A percentile compares a stretch with the other conserved stretches of the same genome.
Evolutionary conservation across 2,113 vertebrate species (phyloP).

Genomic region (Cygnus buccinator): DNA sequence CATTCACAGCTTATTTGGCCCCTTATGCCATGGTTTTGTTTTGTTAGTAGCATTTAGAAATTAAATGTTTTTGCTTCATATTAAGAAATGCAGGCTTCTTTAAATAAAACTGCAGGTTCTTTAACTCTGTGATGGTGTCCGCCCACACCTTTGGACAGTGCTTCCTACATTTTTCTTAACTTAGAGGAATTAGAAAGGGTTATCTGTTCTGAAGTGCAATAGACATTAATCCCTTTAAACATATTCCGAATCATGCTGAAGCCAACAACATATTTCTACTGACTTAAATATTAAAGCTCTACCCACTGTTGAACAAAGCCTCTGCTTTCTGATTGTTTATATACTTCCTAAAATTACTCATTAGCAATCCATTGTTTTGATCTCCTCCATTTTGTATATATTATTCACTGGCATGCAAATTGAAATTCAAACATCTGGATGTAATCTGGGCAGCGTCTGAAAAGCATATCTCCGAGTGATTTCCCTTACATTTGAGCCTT

Average conservation of each 20-base stretch:
- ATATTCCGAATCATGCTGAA: background rate
- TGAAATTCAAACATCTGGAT: conserved; percentile 61
- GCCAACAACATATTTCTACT: background rate
- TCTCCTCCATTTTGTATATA: conserved; percentile 58
- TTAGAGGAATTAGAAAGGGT: background rate
- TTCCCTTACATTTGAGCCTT: background rate
- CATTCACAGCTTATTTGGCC: background rate
- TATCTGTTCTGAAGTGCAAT: background rate
- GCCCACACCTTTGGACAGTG: background rate
- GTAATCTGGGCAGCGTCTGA: conserved; percentile 47
- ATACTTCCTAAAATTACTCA: conserved; percentile 59
- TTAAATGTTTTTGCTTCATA: background rate
- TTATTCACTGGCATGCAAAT: conserved; percentile 52
- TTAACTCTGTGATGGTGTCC: background rate
- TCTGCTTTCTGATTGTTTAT: conserved; percentile 40
- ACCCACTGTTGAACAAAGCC: background rate
- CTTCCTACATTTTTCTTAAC: background rate
- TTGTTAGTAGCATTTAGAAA: background rate
- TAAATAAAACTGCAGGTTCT: background rate
- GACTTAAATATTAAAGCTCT: conserved; percentile 1
- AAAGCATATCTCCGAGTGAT: conserved; percentile 20
- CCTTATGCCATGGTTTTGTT: background rate
- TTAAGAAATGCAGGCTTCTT: background rate
- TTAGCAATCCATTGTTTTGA: conserved; percentile 64
- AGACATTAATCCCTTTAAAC: background rate